These are phyloP conservation scores for Drosophila colorata DNA, from an alignment of 2,888 invertebrate species.

Conservation along the genomic window DNA sequence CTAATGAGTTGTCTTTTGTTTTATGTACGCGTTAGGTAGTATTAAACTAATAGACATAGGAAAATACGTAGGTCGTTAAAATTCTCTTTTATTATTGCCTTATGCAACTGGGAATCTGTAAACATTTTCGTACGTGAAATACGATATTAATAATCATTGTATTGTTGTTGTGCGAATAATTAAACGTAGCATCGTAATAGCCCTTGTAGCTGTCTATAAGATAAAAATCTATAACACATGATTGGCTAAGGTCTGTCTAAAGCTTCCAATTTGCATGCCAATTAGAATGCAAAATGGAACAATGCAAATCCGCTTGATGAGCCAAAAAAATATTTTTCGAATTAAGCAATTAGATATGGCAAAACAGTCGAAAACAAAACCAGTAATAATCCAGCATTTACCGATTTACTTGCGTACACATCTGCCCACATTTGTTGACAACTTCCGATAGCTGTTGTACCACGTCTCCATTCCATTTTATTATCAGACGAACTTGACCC, in stretches of 20 bases:
- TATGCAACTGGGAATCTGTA: not conserved
- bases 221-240: conserved; percentile 46
- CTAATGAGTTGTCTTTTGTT: conserved; percentile 13
- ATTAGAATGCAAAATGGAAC: conserved; percentile 50
- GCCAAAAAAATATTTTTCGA: conserved; percentile 31
- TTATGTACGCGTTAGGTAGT: not conserved
- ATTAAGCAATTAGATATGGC: conserved; percentile 53
- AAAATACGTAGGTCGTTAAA: not conserved
- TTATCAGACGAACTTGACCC: conserved; percentile 58
- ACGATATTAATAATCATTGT: conserved; percentile 5
- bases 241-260: conserved; percentile 31
- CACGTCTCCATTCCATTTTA: conserved; percentile 13
- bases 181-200: conserved; percentile 22
- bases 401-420: conserved; percentile 1
- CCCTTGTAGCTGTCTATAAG: conserved; percentile 16
- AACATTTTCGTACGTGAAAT: not conserved
- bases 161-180: conserved; percentile 27
- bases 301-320: conserved; percentile 37
- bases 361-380: conserved; percentile 50
- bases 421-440: conserved; percentile 5
- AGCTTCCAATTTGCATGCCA: conserved; percentile 58
- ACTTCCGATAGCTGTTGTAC: conserved; percentile 41
- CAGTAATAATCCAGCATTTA: conserved; percentile 5
- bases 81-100: not conserved
- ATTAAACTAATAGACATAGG: not conserved